Conservation (phyloP, 1,140 invertebrate species). For the Bombus ignitus region DNA sequence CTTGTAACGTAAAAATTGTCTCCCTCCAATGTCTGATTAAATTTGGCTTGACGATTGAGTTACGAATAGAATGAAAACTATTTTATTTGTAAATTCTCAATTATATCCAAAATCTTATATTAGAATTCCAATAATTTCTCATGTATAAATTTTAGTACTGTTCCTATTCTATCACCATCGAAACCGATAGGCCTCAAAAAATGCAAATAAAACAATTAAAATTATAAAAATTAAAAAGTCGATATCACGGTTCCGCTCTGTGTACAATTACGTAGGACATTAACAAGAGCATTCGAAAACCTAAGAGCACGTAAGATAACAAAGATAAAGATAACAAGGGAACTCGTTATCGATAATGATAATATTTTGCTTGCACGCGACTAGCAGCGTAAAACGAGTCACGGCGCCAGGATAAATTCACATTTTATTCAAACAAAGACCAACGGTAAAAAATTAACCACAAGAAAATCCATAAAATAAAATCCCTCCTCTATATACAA, state of each 20-base stretch:
- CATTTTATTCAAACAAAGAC: neutral
- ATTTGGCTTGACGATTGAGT: too few relatives aligned
- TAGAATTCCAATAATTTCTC: too few relatives aligned
- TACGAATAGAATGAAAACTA: too few relatives aligned
- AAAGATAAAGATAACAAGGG: slow-evolving; percentile 8
- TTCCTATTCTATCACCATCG: too few relatives aligned
- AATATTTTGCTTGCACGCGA: slow-evolving; percentile 7
- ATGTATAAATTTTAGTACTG: too few relatives aligned
- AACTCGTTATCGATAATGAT: slow-evolving; percentile 9
- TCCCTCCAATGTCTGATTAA: too few relatives aligned
- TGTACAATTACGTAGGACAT: neutral
- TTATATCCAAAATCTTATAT: too few relatives aligned
- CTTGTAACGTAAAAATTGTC: too few relatives aligned
- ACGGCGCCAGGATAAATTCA: neutral
- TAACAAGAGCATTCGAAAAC: neutral
- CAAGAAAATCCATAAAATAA: neutral
- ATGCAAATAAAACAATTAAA: neutral
- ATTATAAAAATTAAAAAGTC: neutral
- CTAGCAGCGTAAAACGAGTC: neutral
- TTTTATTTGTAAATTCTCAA: too few relatives aligned
- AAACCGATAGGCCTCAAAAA: too few relatives aligned
- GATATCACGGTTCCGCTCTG: neutral
- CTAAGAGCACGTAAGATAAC: slow-evolving; percentile 2
- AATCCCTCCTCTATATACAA: neutral
- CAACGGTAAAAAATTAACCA: neutral